A percentile compares a stretch with the other conserved stretches of the same genome.
Evolutionary conservation across 2,113 vertebrate species (phyloP).

Genomic region (Pholis gunnellus): DNA sequence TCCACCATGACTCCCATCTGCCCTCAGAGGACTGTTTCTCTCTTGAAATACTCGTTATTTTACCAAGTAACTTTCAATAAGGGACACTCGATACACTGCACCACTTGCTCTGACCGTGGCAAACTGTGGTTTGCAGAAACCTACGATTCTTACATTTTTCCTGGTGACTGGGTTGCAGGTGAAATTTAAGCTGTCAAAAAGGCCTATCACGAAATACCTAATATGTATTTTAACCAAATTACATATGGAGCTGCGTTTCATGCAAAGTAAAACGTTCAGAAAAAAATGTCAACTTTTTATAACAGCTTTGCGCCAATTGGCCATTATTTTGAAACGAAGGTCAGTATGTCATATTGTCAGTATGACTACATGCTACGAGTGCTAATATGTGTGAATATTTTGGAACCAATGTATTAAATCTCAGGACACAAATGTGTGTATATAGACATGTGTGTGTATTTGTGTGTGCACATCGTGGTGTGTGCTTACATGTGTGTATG

Average conservation of each 20-base stretch:
- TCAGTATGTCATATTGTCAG: background rate
- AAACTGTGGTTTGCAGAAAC: background rate
- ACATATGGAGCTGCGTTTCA: background rate
- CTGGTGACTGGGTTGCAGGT: background rate
- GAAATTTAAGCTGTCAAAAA: background rate
- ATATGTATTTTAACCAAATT: no score
- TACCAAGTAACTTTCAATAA: background rate
- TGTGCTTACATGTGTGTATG: conserved; percentile 2
- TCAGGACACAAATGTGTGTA: background rate
- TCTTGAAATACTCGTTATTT: background rate
- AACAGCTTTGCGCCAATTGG: background rate
- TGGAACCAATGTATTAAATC: background rate
- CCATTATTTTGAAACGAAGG: background rate
- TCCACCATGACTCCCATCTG: background rate
- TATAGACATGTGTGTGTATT: background rate
- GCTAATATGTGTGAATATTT: background rate
- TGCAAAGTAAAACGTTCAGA: background rate
- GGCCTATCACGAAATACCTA: background rate
- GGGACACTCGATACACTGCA: background rate
- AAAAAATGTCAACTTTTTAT: background rate
- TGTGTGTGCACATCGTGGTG: background rate
- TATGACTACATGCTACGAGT: background rate
- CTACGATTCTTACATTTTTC: background rate
- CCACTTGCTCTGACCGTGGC: background rate
- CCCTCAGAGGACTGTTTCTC: background rate